Evolutionary conservation across 2,888 invertebrate genomes (phyloP).

Genomic region (Archips crataeganus): DNA sequence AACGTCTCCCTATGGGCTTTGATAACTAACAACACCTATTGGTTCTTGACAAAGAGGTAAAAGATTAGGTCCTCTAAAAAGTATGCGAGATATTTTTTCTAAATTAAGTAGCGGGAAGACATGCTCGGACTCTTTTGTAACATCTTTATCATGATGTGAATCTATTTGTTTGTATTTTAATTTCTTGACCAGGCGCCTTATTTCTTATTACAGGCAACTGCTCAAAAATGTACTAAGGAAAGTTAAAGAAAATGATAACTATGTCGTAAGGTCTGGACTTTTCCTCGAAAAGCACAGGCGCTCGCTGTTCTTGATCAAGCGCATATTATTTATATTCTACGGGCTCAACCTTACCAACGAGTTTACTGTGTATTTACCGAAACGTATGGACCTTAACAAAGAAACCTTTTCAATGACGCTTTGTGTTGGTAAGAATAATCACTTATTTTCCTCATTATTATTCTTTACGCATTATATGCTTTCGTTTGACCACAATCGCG

Average conservation of each 20-base stretch:
- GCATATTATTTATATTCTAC: constrained; percentile 63
- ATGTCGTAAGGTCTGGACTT: constrained; percentile 49
- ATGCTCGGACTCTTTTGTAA: no score
- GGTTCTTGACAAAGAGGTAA: constrained; percentile 68
- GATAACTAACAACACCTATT: constrained; percentile 63
- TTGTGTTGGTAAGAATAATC: constrained; percentile 66
- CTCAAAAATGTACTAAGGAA: constrained; percentile 53
- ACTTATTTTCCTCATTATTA: no score
- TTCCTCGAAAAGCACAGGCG: constrained; percentile 54
- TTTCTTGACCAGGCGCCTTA: not conserved
- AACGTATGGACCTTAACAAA: constrained; percentile 56
- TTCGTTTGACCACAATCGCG: no score
- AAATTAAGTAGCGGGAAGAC: no score
- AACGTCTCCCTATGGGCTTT: constrained; percentile 63
- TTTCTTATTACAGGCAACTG: constrained; percentile 51
- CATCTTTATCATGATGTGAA: no score
- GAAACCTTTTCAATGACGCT: constrained; percentile 64
- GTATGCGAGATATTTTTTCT: no score
- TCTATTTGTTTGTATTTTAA: not conserved
- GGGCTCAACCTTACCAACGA: constrained; percentile 55
- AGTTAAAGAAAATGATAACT: constrained; percentile 55
- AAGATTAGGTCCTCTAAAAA: no score
- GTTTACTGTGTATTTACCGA: constrained; percentile 61
- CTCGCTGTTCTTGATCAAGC: constrained; percentile 52
- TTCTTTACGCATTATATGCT: no score